Evolutionary conservation across 2,888 invertebrate species (phyloP), one percentile per base, ranked within the genome.

Genomic region (Melangyna quadrimaculata): DNA sequence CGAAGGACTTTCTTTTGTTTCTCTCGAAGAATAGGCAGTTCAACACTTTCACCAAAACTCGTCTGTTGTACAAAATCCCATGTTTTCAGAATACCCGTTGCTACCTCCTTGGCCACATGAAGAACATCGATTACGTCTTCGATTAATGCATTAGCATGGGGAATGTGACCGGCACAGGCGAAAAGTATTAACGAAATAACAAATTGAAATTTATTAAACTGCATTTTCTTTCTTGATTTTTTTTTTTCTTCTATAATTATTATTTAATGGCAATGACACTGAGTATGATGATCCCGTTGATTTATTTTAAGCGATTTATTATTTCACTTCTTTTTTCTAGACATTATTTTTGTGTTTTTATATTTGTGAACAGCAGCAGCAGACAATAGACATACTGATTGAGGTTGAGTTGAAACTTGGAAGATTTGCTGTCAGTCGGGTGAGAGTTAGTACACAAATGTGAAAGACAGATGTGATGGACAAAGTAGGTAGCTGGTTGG

Each of bases 61-160:
- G 94, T 93, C 24, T 94, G 93, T 69, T 94, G 94, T 32, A 95
- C 92, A 14, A 95, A 89, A 88, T 95, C 94, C 95, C 95, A 95
- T 27, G 95, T 93, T 88, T 93, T 94, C 1, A 94, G 91, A 35
- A 95, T 92, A 63, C 94, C 94, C 65, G 93, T 93, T 32, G 94
- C 93, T 40, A 95, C 93, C 89, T 95, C 95, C 89, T 94, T 94
- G 43, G 90, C 89, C n/a, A 92, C 89, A 88, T 93, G 93, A 22
- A 95, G 89, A 14, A 95, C 93, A 90, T 95, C 95, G 61, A 95
- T 90, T 1, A 94, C 94, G 88, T 94, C 95, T 83, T 94, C 94
- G 29, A 94, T 90, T 59, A 94, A 88, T 24, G 93, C 94, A 89
- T 89, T 89, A 2, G 90, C 88, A 10, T 88, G 88, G 24, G 86